Percentiles rank a stretch among this genome's conserved stretches.
Evolutionary conservation across 2,797 vertebrate genomes (phyloP).

Genomic region (Myotis planiceps): DNA sequence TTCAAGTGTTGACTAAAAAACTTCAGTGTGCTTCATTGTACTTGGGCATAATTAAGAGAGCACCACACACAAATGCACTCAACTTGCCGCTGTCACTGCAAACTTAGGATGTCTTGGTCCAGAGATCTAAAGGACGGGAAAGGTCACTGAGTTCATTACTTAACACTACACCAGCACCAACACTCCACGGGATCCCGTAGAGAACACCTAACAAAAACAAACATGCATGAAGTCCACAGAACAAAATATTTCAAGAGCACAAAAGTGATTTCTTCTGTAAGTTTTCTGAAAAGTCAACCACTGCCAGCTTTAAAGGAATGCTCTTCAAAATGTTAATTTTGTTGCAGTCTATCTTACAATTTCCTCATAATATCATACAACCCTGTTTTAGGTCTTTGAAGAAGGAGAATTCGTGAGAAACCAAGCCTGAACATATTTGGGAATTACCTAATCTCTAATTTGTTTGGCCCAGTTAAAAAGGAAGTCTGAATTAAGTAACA

Average conservation of each 20-base stretch:
- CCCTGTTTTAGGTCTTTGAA: background rate
- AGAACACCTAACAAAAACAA: conserved; percentile 2
- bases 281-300: conserved; percentile 26
- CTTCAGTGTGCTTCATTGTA: background rate
- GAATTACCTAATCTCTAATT: background rate
- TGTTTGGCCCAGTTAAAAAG: background rate
- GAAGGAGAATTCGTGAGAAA: background rate
- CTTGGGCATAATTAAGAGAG: background rate
- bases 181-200: background rate
- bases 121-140: background rate
- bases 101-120: background rate
- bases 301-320: background rate
- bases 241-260: conserved; percentile 33
- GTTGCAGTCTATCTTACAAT: background rate
- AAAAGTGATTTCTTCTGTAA: background rate
- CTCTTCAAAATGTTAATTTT: background rate
- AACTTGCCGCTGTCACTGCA: background rate
- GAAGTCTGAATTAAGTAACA: conserved; percentile 45
- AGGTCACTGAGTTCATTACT: conserved; percentile 27
- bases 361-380: background rate
- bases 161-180: background rate
- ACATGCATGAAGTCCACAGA: background rate
- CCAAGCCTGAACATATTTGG: background rate
- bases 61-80: background rate
- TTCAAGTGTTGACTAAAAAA: conserved; percentile 52